Evolutionary conservation across 2,888 invertebrate species (phyloP).

Genomic region (Geophilus truncorum): DNA sequence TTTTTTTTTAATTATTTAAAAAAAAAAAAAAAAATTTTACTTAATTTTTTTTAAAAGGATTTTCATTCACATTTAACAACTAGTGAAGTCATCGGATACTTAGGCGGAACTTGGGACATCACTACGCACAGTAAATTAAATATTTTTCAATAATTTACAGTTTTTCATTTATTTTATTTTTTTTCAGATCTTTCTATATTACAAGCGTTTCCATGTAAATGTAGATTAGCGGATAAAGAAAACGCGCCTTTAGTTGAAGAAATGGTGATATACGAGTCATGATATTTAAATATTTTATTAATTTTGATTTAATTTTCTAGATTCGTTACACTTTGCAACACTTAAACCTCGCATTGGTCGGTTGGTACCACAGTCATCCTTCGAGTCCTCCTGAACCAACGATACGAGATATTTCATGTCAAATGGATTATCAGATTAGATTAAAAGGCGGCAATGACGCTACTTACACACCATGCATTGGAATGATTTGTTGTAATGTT

Average conservation of each 20-base stretch:
- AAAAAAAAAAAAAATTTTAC: background rate
- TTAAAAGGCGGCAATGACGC: constrained; percentile 88
- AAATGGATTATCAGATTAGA: constrained; percentile 88
- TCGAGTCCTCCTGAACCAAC: constrained; percentile 74
- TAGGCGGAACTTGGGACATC: constrained; percentile 92
- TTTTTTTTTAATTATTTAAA: background rate
- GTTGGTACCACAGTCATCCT: constrained; percentile 91
- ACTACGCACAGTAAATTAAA: constrained; percentile 77
- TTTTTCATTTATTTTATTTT: constrained; percentile 1
- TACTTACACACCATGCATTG: constrained; percentile 88
- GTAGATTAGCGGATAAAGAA: constrained; percentile 69
- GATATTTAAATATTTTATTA: too few relatives aligned
- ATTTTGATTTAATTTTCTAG: constrained; percentile 41
- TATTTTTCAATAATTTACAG: background rate
- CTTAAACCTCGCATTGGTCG: constrained; percentile 73
- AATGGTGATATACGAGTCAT: constrained; percentile 43
- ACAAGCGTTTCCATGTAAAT: constrained; percentile 80
- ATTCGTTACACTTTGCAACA: constrained; percentile 78
- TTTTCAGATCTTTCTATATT: constrained; percentile 74
- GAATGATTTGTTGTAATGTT: constrained; percentile 81
- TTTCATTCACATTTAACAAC: constrained; percentile 91
- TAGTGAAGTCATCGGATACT: constrained; percentile 91
- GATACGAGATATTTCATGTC: constrained; percentile 78
- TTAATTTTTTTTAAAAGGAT: constrained; percentile 52
- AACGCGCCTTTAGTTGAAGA: constrained; percentile 55